phyloP scores from a whole-genome alignment of 2,113 vertebrate genomes.

The Cygnus atratus region DNA sequence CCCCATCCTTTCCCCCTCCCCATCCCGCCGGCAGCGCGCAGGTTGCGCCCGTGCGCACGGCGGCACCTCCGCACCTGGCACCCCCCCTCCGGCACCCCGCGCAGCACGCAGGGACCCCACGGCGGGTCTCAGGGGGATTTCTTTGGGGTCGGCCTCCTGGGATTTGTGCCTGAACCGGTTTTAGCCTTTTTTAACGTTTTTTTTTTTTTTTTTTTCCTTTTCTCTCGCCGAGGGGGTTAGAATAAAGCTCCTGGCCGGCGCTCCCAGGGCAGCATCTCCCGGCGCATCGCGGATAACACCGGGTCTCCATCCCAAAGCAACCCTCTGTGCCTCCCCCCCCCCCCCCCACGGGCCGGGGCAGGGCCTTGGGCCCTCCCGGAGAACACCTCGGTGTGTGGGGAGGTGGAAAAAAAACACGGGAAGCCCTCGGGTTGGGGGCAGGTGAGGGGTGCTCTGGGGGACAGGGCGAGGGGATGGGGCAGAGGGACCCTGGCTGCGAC shows the following conservation, averaged over 20 bases:
- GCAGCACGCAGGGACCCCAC: neutral
- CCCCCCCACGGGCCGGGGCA: neutral
- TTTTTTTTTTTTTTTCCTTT: neutral
- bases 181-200: rapidly evolving
- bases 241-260: neutral
- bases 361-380: neutral
- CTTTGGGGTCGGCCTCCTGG: neutral
- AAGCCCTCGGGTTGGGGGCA: neutral
- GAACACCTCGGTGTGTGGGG: neutral
- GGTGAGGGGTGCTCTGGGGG: neutral
- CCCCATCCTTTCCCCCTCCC: neutral
- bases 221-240: neutral
- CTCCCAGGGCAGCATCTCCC: neutral
- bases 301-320: neutral
- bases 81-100: neutral
- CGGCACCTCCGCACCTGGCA: neutral
- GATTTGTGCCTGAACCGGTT: neutral
- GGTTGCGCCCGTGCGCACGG: neutral
- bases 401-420: neutral
- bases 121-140: neutral
- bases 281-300: neutral
- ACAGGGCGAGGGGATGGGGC: neutral
- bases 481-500: neutral
- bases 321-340: neutral
- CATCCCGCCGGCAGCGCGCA: neutral